Percentiles rank a stretch among this genome's conserved stretches.
These are phyloP conservation scores for Collichthys lucidus DNA, from an alignment of 2,113 vertebrate genomes.

Conservation along the genomic window DNA sequence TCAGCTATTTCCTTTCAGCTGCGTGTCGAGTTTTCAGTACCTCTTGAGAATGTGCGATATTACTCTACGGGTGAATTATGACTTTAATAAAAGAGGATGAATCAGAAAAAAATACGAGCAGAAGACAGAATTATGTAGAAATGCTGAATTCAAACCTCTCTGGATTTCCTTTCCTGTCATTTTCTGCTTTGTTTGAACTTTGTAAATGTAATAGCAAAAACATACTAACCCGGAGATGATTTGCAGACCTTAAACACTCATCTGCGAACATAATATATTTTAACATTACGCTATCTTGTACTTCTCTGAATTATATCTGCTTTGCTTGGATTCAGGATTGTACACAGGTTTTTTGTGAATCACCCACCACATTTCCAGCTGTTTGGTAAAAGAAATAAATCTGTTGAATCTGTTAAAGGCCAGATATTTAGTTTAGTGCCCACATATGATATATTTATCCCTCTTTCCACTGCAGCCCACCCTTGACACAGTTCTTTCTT, in stretches of 20 bases:
- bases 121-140: slow-evolving; percentile 6
- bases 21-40: not conserved
- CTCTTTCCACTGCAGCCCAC: slow-evolving; percentile 85
- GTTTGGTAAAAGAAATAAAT: no score
- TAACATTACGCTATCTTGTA: not conserved
- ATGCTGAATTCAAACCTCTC: not conserved
- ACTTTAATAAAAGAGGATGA: slow-evolving; percentile 28
- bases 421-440: not conserved
- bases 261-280: not conserved
- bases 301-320: not conserved
- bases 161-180: not conserved
- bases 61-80: slow-evolving; percentile 1
- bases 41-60: slow-evolving; percentile 14
- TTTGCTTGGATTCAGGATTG: not conserved
- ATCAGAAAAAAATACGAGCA: slow-evolving; percentile 1
- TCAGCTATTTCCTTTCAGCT: slow-evolving; percentile 27
- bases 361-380: no score
- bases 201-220: not conserved
- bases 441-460: not conserved
- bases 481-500: slow-evolving; percentile 95
- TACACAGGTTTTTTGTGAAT: not conserved
- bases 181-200: not conserved
- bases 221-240: not conserved
- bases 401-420: not conserved
- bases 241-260: not conserved